Percentiles rank a stretch among this genome's conserved stretches.
Evolutionary conservation across 2,113 vertebrate genomes (phyloP).

Genomic region (Hemiprocne comata): DNA sequence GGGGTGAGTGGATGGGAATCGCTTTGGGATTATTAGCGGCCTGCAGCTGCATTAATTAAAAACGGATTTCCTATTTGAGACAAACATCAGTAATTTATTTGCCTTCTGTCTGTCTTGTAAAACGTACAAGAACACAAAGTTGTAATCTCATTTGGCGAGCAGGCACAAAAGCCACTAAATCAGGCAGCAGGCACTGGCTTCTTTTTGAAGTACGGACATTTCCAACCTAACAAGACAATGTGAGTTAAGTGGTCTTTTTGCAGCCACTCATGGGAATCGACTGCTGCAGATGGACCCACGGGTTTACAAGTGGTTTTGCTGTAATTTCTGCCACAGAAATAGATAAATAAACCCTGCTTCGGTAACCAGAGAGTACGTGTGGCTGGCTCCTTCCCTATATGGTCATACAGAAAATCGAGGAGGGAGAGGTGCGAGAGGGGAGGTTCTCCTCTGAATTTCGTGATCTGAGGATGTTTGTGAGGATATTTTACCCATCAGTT

Average conservation of each 20-base stretch:
- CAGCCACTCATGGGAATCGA: neutral
- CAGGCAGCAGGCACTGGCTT: neutral
- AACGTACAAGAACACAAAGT: neutral
- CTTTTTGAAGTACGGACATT: neutral
- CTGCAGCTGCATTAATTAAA: slow-evolving; percentile 16
- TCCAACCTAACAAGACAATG: neutral
- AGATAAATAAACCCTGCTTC: neutral
- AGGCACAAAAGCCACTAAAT: slow-evolving; percentile 2
- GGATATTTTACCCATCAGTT: slow-evolving; percentile 34
- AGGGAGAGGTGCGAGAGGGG: accelerated
- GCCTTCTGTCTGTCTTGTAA: slow-evolving; percentile 8
- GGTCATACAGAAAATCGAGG: neutral
- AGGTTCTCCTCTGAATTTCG: neutral
- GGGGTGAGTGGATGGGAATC: neutral
- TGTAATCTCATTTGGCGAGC: neutral
- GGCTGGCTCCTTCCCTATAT: neutral
- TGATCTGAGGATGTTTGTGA: neutral
- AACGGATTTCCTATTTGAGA: slow-evolving; percentile 5
- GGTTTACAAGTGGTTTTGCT: neutral
- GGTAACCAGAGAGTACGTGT: accelerated
- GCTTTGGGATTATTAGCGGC: neutral
- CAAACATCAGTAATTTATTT: slow-evolving; percentile 4
- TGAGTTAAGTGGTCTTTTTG: neutral
- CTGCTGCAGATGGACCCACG: neutral
- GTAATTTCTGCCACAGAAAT: neutral